Percentiles rank a stretch among this genome's conserved stretches.
Conservation (phyloP, 1,140 invertebrate species). For the Drosophila leontia region DNA sequence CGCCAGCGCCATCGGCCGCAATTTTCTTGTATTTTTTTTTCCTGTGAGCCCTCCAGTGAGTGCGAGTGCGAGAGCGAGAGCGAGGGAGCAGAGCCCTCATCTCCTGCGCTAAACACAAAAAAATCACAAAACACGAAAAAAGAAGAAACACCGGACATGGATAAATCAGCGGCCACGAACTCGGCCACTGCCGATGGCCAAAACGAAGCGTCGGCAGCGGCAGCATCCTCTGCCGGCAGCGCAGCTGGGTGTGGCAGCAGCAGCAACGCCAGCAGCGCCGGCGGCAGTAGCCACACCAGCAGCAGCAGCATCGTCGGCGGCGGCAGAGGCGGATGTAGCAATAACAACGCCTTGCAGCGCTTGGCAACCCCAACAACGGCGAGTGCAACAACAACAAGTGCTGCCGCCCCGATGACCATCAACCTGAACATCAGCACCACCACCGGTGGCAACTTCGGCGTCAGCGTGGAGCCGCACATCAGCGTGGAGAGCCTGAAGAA, state of each 20-base stretch:
- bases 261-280: slow-evolving; percentile 38
- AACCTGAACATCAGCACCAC: slow-evolving; percentile 94
- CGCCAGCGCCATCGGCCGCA: slow-evolving; percentile 45
- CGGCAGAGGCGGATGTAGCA: slow-evolving; percentile 27
- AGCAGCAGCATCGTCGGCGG: slow-evolving; percentile 6
- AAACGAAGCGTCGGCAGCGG: slow-evolving; percentile 52
- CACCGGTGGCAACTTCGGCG: slow-evolving; percentile 94
- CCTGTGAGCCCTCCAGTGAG: slow-evolving; percentile 35
- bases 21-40: slow-evolving; percentile 56
- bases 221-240: slow-evolving; percentile 27
- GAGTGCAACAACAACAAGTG: slow-evolving; percentile 11
- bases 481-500: slow-evolving; percentile 95
- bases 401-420: slow-evolving; percentile 84
- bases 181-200: slow-evolving; percentile 62
- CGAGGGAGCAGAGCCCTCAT: slow-evolving; percentile 13
- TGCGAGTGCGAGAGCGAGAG: slow-evolving; percentile 20
- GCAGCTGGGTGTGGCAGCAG: slow-evolving; percentile 46
- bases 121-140: neutral
- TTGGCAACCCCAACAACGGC: slow-evolving; percentile 35
- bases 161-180: slow-evolving; percentile 74
- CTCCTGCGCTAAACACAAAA: slow-evolving; percentile 19
- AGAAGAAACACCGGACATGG: slow-evolving; percentile 47
- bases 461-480: slow-evolving; percentile 91
- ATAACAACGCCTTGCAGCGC: slow-evolving; percentile 39
- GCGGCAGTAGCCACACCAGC: slow-evolving; percentile 8